Base-by-base conservation (phyloP, 2,113 vertebrate genomes). In the Leptocoma aspasia region DNA sequence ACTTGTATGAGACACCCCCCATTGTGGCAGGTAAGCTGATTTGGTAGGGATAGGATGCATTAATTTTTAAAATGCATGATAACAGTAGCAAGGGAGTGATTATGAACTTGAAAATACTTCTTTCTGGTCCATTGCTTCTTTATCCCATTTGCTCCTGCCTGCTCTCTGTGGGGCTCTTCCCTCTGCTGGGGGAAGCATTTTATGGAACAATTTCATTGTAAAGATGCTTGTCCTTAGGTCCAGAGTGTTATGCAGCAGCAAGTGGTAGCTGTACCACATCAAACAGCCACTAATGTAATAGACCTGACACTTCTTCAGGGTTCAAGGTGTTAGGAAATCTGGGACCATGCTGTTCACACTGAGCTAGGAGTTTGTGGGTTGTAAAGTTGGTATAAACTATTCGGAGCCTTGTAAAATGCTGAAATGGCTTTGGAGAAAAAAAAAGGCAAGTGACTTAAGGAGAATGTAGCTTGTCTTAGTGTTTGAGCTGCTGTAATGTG, bases 11-110 rank as follows among this genome's bases (percentile, higher is more conserved):
- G 82, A 60, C 97, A 11, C 98, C 98, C 0, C 91, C 94, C 11
- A 96, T 98, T 18, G 68, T 44, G 41, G 30, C 97, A 91, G 98
- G 98, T 98, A 95, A 96, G 96, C 65, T 63, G 53, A 20, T 49
- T 81, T 56, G 45, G 33, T 45, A 44, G 37, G 27, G 13, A 28
- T 60, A 73, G 35, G 15, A 52, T 42, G 20, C 77, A 28, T 45
- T 72, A 35, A 9, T 69, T 66, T 92, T 69, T 79, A 42, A 72
- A 91, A 89, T 66, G 27, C 13, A 9, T 37, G 3, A 12, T 83
- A 63, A 69, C 9, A 56, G 31, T 42, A 76, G 16, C 44, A 82
- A 70, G 53, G 27, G 33, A 65, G 28, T 27, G 26, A 59, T 90
- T 59, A 56, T 41, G 52, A 61, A 41, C 33, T 76, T 54, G 33